Evolutionary conservation across 2,113 vertebrate species (phyloP), one percentile per base, ranked within the genome.

Genomic region (Halichoerus grypus): DNA sequence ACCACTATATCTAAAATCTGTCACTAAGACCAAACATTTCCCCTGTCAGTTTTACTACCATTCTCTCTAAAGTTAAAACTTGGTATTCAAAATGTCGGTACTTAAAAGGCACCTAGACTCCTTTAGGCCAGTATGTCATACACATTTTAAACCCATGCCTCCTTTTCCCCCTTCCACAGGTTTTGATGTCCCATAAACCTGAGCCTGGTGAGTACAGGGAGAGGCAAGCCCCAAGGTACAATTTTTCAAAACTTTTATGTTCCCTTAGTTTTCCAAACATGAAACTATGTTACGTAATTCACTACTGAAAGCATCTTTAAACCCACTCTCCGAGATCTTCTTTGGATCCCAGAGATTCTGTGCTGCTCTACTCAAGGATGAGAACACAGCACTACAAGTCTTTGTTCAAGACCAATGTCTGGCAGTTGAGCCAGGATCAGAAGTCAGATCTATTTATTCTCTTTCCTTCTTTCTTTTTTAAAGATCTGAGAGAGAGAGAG

Each of bases 231-330:
- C 26, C n/a, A 19, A 39, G 33, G 33, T 6, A 67, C 8, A 63
- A 31, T 28, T 53, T 74, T 90, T 51, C 84, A 67, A 46, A 88
- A 63, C 93, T 79, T 81, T 46, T 19, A 31, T 39, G 76, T 28
- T 61, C 26, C 24, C 46, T 24, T 49, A 31, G n/a, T 82, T 97
- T 95, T 92, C 81, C 49, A 82, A 94, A 91, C 22, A 55, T 16
- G 8, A 65, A 94, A 83, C 53, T 42, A 19, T 36, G 19, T 65
- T 61, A 77, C 13, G 53, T 14, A 61, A 71, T 16, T 83, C 39
- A 93, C 57, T 74, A 65, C 14, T 33, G 21, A 81, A 49, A n/a
- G 24, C 12, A 59, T 88, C 53, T 96, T 13, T 82, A 88, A 71
- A 15, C n/a, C 67, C 33, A 83, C 24, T 28, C 26, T 79, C 13